These are phyloP conservation scores for Paramacrobiotus metropolitanus DNA, from an alignment of 1,140 invertebrate genomes.

Conservation along the genomic window DNA sequence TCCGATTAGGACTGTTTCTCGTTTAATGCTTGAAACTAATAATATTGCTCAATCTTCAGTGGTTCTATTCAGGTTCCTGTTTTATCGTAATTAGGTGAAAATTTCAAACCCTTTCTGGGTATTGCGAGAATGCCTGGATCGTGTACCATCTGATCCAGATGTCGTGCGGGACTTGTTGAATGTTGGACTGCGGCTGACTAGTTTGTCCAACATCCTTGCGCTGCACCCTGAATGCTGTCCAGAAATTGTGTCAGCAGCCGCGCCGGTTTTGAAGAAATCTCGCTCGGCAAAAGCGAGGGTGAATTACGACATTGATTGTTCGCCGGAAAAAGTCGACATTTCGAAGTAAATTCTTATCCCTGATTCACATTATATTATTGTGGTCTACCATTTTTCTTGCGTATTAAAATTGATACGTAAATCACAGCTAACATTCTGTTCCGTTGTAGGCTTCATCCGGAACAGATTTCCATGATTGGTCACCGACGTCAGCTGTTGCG, in stretches of 20 bases:
- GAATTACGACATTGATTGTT: too few species aligned
- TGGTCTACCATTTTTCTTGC: too few species aligned
- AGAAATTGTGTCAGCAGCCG: too few species aligned
- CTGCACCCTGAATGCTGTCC: neutral
- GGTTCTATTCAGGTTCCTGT: constrained; percentile 6
- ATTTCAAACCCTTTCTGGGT: constrained; percentile 56
- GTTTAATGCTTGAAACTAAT: too few species aligned
- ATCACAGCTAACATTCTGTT: too few species aligned
- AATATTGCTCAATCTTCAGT: constrained; percentile 4
- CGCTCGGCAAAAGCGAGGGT: too few species aligned
- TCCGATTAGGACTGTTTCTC: too few species aligned
- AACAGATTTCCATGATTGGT: neutral
- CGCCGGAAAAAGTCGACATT: neutral
- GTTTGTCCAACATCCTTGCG: constrained; percentile 22
- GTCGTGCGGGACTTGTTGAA: constrained; percentile 43
- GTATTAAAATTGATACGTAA: too few species aligned
- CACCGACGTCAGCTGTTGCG: neutral
- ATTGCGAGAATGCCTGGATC: constrained; percentile 47
- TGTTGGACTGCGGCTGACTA: constrained; percentile 44
- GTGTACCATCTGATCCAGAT: constrained; percentile 43
- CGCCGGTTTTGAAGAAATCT: too few species aligned
- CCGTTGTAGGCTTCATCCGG: neutral
- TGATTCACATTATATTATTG: too few species aligned
- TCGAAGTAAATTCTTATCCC: neutral
- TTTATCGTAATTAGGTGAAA: constrained; percentile 31